A percentile compares a stretch with the other conserved stretches of the same genome.
These are phyloP conservation scores for Thera obeliscata DNA, from an alignment of 2,888 invertebrate species.

Conservation along the genomic window DNA sequence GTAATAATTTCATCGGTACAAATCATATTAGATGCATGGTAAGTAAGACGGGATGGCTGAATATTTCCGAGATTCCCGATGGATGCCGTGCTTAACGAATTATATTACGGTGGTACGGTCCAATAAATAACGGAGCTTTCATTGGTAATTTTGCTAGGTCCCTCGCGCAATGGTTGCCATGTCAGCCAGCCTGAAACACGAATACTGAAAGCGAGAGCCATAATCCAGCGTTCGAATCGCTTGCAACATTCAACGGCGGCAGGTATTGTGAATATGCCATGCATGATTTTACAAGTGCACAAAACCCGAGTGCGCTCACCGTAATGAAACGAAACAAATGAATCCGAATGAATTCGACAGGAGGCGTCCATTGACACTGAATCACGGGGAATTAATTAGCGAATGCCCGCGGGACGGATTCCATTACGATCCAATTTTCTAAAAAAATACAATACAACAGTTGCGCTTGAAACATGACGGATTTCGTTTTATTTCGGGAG, in stretches of 20 bases:
- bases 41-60: conserved; percentile 20
- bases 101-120: conserved; percentile 10
- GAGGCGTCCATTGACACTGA: conserved; percentile 46
- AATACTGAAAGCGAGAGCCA: not conserved
- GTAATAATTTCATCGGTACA: conserved; percentile 49
- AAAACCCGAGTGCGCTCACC: conserved; percentile 9
- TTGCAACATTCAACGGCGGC: conserved; percentile 1
- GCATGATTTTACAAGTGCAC: conserved; percentile 11
- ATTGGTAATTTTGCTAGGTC: not conserved
- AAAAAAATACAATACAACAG: conserved; percentile 38
- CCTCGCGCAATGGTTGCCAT: conserved; percentile 4
- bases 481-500: conserved; percentile 57
- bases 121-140: conserved; percentile 11
- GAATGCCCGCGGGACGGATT: conserved; percentile 44
- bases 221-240: conserved; percentile 13
- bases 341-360: conserved; percentile 48
- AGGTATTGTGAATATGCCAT: conserved; percentile 1
- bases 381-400: conserved; percentile 59
- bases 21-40: conserved; percentile 38
- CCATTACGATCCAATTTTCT: conserved; percentile 55
- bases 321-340: conserved; percentile 39
- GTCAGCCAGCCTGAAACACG: conserved; percentile 7
- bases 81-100: conserved; percentile 7
- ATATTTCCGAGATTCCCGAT: conserved; percentile 9
- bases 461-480: conserved; percentile 55